Conservation (phyloP, 2,113 vertebrate species). For the Pionites leucogaster region DNA sequence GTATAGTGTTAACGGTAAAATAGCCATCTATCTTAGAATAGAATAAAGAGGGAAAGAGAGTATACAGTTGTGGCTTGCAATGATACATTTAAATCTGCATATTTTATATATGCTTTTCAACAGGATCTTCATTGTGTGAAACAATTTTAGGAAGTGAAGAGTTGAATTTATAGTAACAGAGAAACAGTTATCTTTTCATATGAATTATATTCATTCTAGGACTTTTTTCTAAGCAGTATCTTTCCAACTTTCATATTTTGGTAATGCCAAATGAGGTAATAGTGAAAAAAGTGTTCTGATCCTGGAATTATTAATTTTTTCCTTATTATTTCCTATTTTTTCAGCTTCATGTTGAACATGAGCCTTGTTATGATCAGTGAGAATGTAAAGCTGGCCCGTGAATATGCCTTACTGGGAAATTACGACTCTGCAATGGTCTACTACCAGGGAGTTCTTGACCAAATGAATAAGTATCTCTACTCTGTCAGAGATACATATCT, state of each 20-base stretch:
- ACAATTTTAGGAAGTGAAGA: not conserved
- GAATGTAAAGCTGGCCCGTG: slow-evolving; percentile 94
- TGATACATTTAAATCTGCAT: not conserved
- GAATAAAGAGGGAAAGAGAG: not conserved
- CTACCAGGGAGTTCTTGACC: slow-evolving; percentile 92
- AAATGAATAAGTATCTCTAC: slow-evolving; percentile 90
- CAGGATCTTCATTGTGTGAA: not conserved
- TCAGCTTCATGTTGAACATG: slow-evolving; percentile 82
- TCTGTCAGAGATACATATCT: slow-evolving; percentile 83
- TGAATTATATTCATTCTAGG: not conserved
- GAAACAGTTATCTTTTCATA: not conserved
- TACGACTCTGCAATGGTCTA: slow-evolving; percentile 94
- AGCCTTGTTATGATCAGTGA: slow-evolving; percentile 94
- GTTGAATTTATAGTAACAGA: not conserved
- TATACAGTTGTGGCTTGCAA: not conserved
- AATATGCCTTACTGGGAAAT: slow-evolving; percentile 95
- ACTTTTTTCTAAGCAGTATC: not conserved
- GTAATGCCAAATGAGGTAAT: not conserved
- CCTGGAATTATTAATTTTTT: not conserved
- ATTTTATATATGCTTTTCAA: not conserved
- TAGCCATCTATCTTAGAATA: not conserved
- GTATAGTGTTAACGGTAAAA: not conserved
- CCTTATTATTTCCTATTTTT: not conserved
- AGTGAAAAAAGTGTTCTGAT: not conserved
- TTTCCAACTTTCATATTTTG: not conserved